Evolutionary conservation across 2,113 vertebrate genomes (phyloP), one percentile per base, ranked within the genome.

Genomic region (Lagopus muta): DNA sequence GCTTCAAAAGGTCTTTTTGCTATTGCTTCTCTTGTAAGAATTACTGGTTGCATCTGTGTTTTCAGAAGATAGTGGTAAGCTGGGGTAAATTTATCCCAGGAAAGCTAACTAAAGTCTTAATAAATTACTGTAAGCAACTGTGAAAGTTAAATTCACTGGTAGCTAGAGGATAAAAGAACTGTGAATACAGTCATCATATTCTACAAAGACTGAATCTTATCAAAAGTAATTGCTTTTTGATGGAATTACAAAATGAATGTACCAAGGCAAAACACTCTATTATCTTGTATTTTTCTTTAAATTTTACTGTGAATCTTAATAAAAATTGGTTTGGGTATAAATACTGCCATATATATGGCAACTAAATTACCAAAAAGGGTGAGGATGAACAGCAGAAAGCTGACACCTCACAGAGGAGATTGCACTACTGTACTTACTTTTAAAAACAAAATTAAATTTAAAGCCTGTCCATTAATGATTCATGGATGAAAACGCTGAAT

Each of bases 41-140:
- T 45, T 52, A 32, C 8, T 73, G 42, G 21, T 61, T 87, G 27
- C 75, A 58, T 34, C 16, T 43, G 34, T 86, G 40, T 43, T 92
- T 94, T 76, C 57, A 76, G 55, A 72, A 85, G 45, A 38, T 82
- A 3, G 3, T 66, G 43, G 40, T 42, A 73, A 85, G 27, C 48
- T 72, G 69, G 34, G 40, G 58, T 76, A 64, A 84, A 57, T 82
- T 87, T 70, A 74, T 32, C 21, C 21, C 64, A 76, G 66, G 82
- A 55, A 45, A 42, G 32, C 21, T n/a, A 79, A 3, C 34, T 93
- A 58, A 14, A 1, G 42, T 75, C 30, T 78, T 84, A 75, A 54
- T 82, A 43, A 89, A 87, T 95, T 76, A 82, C 42, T 80, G 60
- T 19, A 79, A 92, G 42, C 71, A 92, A 94, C 91, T 92, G 87